A percentile compares a stretch with the other conserved stretches of the same genome.
phyloP scores from a whole-genome alignment of 2,113 vertebrate species.

The Chitala chitala region DNA sequence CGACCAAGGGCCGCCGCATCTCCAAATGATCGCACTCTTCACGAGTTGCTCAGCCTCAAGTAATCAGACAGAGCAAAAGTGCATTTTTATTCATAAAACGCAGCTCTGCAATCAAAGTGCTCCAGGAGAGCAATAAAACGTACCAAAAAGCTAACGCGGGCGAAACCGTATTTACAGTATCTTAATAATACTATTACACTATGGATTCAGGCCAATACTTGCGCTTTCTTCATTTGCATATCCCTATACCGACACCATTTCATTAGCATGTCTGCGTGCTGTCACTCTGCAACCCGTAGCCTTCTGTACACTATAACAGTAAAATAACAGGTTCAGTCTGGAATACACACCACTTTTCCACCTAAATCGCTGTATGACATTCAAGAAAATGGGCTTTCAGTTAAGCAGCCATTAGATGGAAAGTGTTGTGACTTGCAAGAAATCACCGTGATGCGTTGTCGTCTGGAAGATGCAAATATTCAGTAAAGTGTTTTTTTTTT shows the following conservation, averaged over 20 bases:
- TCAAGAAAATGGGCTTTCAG: too few species aligned
- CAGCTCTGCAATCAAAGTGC: not conserved
- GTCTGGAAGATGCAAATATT: too few species aligned
- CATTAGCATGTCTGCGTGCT: not conserved
- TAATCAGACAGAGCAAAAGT: constrained; percentile 1
- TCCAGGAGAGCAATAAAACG: not conserved
- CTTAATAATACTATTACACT: not conserved
- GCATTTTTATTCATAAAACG: constrained; percentile 7
- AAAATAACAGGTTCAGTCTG: not conserved
- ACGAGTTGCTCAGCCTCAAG: constrained; percentile 1
- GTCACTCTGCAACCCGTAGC: not conserved
- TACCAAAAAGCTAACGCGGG: not conserved
- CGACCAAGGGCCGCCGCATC: constrained; percentile 1
- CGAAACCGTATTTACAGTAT: constrained; percentile 3
- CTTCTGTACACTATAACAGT: not conserved
- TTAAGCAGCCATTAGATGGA: too few species aligned
- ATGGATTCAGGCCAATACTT: not conserved
- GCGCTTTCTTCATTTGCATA: not conserved
- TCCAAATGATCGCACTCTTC: not conserved
- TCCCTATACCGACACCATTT: not conserved
- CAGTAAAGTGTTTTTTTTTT: too few species aligned
- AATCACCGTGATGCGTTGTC: too few species aligned
- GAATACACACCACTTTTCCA: not conserved
- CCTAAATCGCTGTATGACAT: too few species aligned
- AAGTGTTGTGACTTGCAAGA: too few species aligned